phyloP scores from a whole-genome alignment of 2,113 vertebrate species.

The Hypocryptadius cinnamomeus region DNA sequence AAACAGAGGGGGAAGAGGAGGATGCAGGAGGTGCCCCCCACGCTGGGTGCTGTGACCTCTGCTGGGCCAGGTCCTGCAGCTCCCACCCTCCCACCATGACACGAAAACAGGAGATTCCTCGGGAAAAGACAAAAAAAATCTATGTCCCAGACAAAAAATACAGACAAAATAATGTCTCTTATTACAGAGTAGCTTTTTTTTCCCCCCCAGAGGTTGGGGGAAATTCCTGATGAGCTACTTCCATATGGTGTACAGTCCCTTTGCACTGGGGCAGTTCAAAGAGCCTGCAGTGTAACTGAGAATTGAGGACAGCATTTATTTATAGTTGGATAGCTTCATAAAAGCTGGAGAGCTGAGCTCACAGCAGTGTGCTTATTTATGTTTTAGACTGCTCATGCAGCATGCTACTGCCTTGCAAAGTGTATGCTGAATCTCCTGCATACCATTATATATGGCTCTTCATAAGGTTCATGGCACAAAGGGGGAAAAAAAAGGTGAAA shows the following conservation, averaged over 20 bases:
- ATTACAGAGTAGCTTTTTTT: neutral
- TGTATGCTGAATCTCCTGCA: neutral
- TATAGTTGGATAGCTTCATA: slow-evolving; percentile 41
- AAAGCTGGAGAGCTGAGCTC: slow-evolving; percentile 32
- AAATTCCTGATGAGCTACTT: slow-evolving; percentile 20
- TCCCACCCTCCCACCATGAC: slow-evolving; percentile 14
- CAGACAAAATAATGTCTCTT: slow-evolving; percentile 20
- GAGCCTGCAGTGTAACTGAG: slow-evolving; percentile 28
- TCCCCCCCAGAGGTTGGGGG: neutral
- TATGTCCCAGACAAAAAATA: neutral
- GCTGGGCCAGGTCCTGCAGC: neutral
- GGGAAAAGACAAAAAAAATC: neutral
- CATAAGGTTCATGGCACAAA: neutral
- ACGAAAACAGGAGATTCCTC: neutral
- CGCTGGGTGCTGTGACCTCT: slow-evolving; percentile 24
- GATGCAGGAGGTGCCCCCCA: neutral
- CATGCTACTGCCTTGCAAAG: neutral
- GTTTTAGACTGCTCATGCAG: slow-evolving; percentile 33
- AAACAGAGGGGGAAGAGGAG: neutral
- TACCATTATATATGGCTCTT: neutral
- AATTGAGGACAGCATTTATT: slow-evolving; percentile 44
- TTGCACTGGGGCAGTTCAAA: neutral
- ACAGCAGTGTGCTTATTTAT: slow-evolving; percentile 41
- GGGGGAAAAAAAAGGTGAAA: neutral
- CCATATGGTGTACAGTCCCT: slow-evolving; percentile 18